phyloP scores from a whole-genome alignment of 2,113 vertebrate genomes.

The Telmatochromis sp. region DNA sequence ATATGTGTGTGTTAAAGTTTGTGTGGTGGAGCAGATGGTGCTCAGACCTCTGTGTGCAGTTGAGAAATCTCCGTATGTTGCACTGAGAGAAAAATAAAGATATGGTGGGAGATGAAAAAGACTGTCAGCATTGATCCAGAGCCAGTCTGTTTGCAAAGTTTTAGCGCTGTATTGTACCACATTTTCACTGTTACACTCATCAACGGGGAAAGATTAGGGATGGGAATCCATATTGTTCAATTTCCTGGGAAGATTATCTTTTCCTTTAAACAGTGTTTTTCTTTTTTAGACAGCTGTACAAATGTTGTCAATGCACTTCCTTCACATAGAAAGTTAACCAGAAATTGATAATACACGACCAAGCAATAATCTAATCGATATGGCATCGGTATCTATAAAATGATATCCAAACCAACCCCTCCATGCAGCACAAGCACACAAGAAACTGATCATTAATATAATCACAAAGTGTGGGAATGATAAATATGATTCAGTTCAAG shows the following conservation, averaged over 20 bases:
- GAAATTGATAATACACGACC: not conserved
- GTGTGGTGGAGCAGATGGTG: conserved; percentile 61
- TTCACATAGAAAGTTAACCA: not conserved
- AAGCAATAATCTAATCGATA: not conserved
- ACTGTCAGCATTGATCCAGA: not conserved
- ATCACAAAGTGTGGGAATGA: not conserved
- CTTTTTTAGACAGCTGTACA: not conserved
- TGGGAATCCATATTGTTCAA: not conserved
- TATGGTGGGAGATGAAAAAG: not conserved
- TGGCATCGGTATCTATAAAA: not conserved
- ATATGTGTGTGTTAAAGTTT: conserved; percentile 28
- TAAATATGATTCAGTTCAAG: not conserved
- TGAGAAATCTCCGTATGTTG: conserved; percentile 62
- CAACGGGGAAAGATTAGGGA: not conserved
- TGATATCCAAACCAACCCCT: not conserved
- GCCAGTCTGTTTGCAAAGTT: not conserved
- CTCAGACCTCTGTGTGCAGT: conserved; percentile 51
- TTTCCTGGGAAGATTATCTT: not conserved
- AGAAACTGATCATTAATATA: not conserved
- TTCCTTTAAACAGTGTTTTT: not conserved
- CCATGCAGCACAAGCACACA: not conserved
- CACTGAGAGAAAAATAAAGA: conserved; percentile 37
- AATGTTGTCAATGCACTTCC: not conserved
- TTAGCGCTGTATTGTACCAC: not conserved
- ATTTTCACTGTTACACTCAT: not conserved